Evolutionary conservation across 2,888 invertebrate species (phyloP).

Genomic region (Molorchus minor): DNA sequence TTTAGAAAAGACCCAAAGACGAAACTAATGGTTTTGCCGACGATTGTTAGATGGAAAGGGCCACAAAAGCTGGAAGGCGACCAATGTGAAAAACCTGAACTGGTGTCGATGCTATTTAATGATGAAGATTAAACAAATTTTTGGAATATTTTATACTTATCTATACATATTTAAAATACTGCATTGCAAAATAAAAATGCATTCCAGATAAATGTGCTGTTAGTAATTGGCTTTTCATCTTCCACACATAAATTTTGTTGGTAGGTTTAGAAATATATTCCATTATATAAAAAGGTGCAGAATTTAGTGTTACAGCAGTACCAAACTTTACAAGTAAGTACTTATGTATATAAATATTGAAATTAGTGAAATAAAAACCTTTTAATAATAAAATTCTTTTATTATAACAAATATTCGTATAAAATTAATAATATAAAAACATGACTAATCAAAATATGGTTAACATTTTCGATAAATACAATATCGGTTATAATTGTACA

Average conservation of each 20-base stretch:
- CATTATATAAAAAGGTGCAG: too few relatives aligned
- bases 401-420: conserved; percentile 35
- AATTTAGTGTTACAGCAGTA: too few relatives aligned
- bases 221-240: too few relatives aligned
- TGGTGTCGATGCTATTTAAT: conserved; percentile 82
- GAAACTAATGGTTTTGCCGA: conserved; percentile 82
- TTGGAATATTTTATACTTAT: too few relatives aligned
- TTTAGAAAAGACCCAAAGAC: conserved; percentile 81
- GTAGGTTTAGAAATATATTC: too few relatives aligned
- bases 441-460: conserved; percentile 28
- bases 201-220: too few relatives aligned
- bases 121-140: conserved; percentile 67
- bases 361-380: background rate
- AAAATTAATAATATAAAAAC: conserved; percentile 34
- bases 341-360: background rate
- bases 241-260: too few relatives aligned
- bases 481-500: conserved; percentile 33
- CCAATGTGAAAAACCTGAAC: conserved; percentile 76
- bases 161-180: too few relatives aligned
- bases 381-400: conserved; percentile 21
- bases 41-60: conserved; percentile 80
- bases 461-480: conserved; percentile 25
- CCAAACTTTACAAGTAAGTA: too few relatives aligned
- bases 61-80: conserved; percentile 82
- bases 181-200: too few relatives aligned